phyloP scores from a whole-genome alignment of 2,113 vertebrate species.

The Apus apus region DNA sequence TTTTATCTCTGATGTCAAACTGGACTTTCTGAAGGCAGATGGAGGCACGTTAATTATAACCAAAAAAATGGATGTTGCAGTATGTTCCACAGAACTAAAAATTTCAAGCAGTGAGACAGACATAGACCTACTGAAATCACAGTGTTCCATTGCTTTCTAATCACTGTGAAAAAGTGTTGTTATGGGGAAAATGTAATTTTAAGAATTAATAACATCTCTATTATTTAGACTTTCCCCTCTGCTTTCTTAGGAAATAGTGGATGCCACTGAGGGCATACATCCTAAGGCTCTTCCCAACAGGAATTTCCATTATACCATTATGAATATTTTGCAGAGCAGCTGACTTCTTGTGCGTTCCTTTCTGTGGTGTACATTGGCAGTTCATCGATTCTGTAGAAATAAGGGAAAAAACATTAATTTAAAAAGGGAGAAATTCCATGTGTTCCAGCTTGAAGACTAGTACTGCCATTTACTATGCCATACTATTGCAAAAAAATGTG shows the following conservation, averaged over 20 bases:
- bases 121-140: not conserved
- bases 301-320: not conserved
- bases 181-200: not conserved
- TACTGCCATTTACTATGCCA: not conserved
- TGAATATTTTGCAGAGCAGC: not conserved
- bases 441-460: not conserved
- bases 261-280: not conserved
- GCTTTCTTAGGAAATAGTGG: not conserved
- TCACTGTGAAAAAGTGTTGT: not conserved
- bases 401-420: not conserved
- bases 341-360: not conserved
- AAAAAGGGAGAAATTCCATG: not conserved
- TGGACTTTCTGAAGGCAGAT: not conserved
- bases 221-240: not conserved
- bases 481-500: not conserved
- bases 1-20: not conserved
- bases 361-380: rapidly evolving
- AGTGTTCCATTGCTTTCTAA: not conserved
- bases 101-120: not conserved
- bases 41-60: not conserved
- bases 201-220: not conserved
- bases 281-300: not conserved
- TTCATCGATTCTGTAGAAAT: not conserved
- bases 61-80: not conserved
- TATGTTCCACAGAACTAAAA: not conserved